Percentiles rank a stretch among this genome's conserved stretches.
Conservation (phyloP, 2,888 invertebrate species). For the Tyria jacobaeae region DNA sequence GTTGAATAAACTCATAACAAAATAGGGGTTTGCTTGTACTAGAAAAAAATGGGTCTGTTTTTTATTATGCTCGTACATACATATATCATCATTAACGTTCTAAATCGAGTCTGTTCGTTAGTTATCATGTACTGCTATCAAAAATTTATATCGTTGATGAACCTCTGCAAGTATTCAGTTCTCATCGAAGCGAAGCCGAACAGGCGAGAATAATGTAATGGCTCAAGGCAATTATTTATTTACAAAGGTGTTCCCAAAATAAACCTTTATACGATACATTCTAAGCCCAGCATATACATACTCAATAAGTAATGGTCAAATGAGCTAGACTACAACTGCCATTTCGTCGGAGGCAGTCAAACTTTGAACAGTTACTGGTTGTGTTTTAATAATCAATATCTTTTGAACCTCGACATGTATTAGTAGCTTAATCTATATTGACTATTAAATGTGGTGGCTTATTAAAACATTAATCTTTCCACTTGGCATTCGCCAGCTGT, state of each 20-base stretch:
- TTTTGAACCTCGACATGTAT: not conserved
- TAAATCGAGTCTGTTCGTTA: not conserved
- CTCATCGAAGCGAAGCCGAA: slow-evolving; percentile 4
- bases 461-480: not conserved
- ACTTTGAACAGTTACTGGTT: not conserved
- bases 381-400: not conserved
- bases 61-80: no score
- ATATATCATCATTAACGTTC: no score
- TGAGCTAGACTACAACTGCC: not conserved
- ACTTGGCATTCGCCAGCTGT: no score
- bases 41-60: no score
- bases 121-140: not conserved
- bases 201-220: slow-evolving; percentile 13
- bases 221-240: slow-evolving; percentile 33
- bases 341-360: not conserved
- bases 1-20: no score
- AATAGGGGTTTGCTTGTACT: no score
- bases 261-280: slow-evolving; percentile 27
- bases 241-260: slow-evolving; percentile 27
- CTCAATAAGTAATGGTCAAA: slow-evolving; percentile 8
- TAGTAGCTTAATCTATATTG: not conserved
- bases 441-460: not conserved
- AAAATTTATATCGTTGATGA: not conserved
- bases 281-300: slow-evolving; percentile 1
- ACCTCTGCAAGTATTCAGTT: slow-evolving; percentile 16